Evolutionary conservation across 1,140 invertebrate species (phyloP).

Genomic region (Propsilocerus akamusi): DNA sequence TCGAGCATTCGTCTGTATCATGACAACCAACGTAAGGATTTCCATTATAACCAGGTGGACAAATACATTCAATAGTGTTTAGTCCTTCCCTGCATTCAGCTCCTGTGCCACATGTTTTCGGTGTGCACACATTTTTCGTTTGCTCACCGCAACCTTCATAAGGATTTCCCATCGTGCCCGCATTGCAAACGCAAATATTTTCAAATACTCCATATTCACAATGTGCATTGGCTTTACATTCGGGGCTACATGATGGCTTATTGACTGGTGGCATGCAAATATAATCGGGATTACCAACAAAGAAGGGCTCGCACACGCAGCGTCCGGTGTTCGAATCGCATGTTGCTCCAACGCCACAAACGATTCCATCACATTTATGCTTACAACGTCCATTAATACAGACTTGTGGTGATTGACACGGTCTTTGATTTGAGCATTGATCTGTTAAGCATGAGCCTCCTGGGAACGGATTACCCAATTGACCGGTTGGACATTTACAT

Average conservation of each 20-base stretch:
- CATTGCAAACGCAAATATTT: slow-evolving; percentile 67
- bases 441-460: slow-evolving; percentile 65
- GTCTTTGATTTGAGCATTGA: slow-evolving; percentile 52
- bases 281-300: slow-evolving; percentile 72
- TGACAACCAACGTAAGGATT: slow-evolving; percentile 73
- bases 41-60: slow-evolving; percentile 60
- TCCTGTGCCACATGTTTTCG: slow-evolving; percentile 51
- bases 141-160: slow-evolving; percentile 58
- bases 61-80: slow-evolving; percentile 59
- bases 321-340: slow-evolving; percentile 62
- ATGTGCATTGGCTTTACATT: slow-evolving; percentile 64
- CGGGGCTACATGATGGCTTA: slow-evolving; percentile 58
- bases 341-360: slow-evolving; percentile 62
- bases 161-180: slow-evolving; percentile 68
- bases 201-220: slow-evolving; percentile 57
- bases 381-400: slow-evolving; percentile 74
- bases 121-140: slow-evolving; percentile 49
- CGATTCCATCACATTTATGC: slow-evolving; percentile 61
- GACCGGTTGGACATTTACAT: slow-evolving; percentile 70
- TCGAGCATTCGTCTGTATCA: slow-evolving; percentile 70
- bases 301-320: slow-evolving; percentile 71
- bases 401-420: slow-evolving; percentile 56
- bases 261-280: slow-evolving; percentile 74
- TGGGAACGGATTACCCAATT: slow-evolving; percentile 76
- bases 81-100: slow-evolving; percentile 57